Base-by-base conservation (phyloP, 1,140 invertebrate genomes). In the Oedothorax gibbosus region DNA sequence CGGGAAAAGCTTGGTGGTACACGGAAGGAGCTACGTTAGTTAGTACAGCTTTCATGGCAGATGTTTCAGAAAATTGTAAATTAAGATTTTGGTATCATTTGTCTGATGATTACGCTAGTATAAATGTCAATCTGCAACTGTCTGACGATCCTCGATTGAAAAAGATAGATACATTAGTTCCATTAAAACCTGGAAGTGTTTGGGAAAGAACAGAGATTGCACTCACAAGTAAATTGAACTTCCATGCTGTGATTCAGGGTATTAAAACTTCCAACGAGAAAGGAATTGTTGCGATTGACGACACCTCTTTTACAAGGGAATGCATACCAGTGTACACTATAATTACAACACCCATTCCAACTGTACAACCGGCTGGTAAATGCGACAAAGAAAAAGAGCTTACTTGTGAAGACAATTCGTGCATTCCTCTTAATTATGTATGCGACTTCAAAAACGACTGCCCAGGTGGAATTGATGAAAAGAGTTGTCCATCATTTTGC, bases 371-470 rank as follows among this genome's bases (percentile, higher is more conserved):
- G 0, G 53, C 62, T 21, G 78, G 86, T 35, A 51, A 51, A 9
- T 87, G 87, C 54, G 77, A 83, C 15, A 83, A 18, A 12, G 75
- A 64, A 15, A 73, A 51, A 12, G 53, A 75, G 18, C 88, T 88
- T 51, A 62, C 75, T n/a, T 88, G 88, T 62, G 80, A 78, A 11
- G 87, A 88, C 64, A 85, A 87, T 20, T 86, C 85, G n/a, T 86
- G 83, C 20, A 66, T 88, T 9, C 64, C 82, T 12, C 57, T 69
- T 18, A 64, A 76, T 21, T 65, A 73, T 57, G 86, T 87, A 10
- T 88, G 88, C 64, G 86, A 88, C 54, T 88, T 88, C 54, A 87
- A 80, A 69, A 15, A 10, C 8, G 87, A 88, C 62, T 88, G 88
- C 65, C 68, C 69, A 2, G 64, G 81, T 20, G 84, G 87, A 54